These are phyloP conservation scores for Tachysurus fulvidraco DNA, from an alignment of 2,113 vertebrate genomes.

Conservation along the genomic window DNA sequence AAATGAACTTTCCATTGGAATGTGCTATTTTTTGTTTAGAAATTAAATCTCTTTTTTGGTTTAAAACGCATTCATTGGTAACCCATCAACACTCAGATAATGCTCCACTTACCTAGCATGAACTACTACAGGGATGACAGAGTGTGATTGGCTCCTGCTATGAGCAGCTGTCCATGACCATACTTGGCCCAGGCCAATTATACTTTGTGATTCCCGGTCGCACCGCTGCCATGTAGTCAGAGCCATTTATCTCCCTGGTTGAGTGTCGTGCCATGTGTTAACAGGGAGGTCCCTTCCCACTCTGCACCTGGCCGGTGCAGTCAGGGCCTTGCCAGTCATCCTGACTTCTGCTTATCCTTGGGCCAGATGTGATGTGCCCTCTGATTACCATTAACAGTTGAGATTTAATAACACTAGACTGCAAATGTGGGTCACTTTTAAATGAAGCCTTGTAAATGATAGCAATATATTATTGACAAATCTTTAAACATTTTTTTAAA, in stretches of 20 bases:
- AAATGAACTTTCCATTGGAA: conserved; percentile 26
- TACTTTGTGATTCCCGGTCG: conserved; percentile 73
- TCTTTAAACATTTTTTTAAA: background rate
- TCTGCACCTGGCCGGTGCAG: conserved; percentile 59
- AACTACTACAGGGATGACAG: conserved; percentile 70
- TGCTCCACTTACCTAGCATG: conserved; percentile 60
- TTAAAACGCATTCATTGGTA: conserved; percentile 43
- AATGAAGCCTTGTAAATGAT: conserved; percentile 2
- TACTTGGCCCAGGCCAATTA: conserved; percentile 78
- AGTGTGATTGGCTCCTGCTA: conserved; percentile 76
- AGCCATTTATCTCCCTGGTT: conserved; percentile 78
- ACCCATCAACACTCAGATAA: conserved; percentile 43
- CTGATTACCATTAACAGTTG: conserved; percentile 49
- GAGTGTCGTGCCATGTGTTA: conserved; percentile 71
- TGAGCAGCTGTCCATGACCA: conserved; percentile 76
- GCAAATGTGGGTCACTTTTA: conserved; percentile 9
- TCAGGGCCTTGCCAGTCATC: conserved; percentile 71
- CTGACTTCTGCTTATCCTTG: conserved; percentile 61
- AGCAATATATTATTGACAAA: background rate
- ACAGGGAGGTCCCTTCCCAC: conserved; percentile 64
- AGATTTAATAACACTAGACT: conserved; percentile 40
- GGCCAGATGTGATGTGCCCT: conserved; percentile 50
- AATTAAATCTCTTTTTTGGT: conserved; percentile 41
- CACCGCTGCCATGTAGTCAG: conserved; percentile 72
- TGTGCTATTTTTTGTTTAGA: conserved; percentile 12